Conservation (phyloP, 2,797 vertebrate genomes). For the Australoheros facetus region DNA sequence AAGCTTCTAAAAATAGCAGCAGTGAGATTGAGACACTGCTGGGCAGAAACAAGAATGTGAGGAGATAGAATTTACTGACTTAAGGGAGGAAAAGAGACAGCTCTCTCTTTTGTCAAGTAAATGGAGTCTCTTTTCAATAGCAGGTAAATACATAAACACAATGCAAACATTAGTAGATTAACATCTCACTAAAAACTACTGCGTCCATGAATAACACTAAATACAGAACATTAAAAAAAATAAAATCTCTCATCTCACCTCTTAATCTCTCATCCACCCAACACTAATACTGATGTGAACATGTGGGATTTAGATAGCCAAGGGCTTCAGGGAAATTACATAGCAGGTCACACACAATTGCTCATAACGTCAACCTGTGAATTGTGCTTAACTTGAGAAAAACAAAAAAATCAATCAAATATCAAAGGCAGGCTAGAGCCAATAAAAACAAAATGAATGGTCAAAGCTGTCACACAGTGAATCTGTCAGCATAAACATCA, state of each 20-base stretch:
- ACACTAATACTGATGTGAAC: background rate
- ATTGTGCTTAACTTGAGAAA: background rate
- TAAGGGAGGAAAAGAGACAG: background rate
- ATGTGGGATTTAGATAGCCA: accelerated
- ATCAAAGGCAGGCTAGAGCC: background rate
- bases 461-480: background rate
- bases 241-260: background rate
- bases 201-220: background rate
- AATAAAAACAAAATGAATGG: background rate
- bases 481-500: too few species aligned
- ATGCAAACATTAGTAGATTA: background rate
- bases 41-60: conserved; percentile 5
- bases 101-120: background rate
- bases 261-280: background rate
- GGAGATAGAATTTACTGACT: conserved; percentile 1
- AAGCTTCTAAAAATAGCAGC: conserved; percentile 53
- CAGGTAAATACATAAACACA: conserved; percentile 11
- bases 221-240: background rate
- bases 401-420: too few species aligned
- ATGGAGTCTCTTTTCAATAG: background rate
- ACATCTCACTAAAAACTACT: background rate
- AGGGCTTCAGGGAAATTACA: background rate
- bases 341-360: accelerated
- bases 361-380: background rate
- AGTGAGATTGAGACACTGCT: conserved; percentile 4